Percentiles rank a stretch among this genome's conserved stretches.
Conservation (phyloP, 1,140 invertebrate species). For the Lucilia cuprina region DNA sequence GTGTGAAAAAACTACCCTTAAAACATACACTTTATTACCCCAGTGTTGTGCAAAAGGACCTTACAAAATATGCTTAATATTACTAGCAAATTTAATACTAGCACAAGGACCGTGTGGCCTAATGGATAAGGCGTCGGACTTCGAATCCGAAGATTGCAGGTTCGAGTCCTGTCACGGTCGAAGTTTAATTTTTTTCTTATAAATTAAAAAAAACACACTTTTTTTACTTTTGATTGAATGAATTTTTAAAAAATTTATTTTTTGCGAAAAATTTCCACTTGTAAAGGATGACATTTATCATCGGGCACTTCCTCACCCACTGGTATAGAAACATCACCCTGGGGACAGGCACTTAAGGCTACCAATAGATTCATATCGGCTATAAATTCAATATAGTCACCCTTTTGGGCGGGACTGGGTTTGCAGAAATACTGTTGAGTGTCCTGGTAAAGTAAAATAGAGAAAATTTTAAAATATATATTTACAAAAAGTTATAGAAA, state of each 20-base stretch:
- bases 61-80: not conserved
- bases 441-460: slow-evolving; percentile 45
- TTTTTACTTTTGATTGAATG: slow-evolving; percentile 1
- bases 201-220: not conserved
- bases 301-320: slow-evolving; percentile 62
- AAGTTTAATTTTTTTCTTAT: not conserved
- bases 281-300: slow-evolving; percentile 62
- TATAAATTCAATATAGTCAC: slow-evolving; percentile 66
- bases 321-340: slow-evolving; percentile 63
- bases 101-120: slow-evolving; percentile 76
- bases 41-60: not conserved
- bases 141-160: slow-evolving; percentile 91
- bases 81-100: not conserved
- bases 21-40: not conserved
- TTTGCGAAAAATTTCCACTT: slow-evolving; percentile 62
- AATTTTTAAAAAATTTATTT: slow-evolving; percentile 21
- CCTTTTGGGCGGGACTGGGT: slow-evolving; percentile 63
- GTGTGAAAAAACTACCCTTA: not conserved
- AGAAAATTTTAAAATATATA: not conserved
- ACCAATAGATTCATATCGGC: slow-evolving; percentile 66
- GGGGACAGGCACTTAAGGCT: slow-evolving; percentile 63
- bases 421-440: slow-evolving; percentile 65
- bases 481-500: no score
- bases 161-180: slow-evolving; percentile 89
- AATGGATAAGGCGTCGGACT: slow-evolving; percentile 92